These are phyloP conservation scores for Dasysyrphus albostriatus DNA, from an alignment of 2,888 invertebrate species.

Conservation along the genomic window DNA sequence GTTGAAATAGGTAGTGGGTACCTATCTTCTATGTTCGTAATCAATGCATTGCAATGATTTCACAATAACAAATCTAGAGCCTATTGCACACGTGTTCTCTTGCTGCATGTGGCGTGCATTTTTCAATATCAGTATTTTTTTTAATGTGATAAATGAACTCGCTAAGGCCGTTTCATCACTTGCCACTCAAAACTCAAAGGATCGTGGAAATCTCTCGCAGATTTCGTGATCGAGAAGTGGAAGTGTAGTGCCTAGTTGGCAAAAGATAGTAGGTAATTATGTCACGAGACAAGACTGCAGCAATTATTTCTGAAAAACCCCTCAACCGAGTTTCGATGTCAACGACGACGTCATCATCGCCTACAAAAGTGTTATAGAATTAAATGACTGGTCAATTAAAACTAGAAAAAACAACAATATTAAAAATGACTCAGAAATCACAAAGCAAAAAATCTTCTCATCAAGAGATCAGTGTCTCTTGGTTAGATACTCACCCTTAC, in stretches of 20 bases:
- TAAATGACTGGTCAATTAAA: background rate
- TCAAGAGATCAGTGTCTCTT: no score
- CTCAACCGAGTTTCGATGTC: background rate
- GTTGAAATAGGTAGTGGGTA: background rate
- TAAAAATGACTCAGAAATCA: constrained; percentile 62
- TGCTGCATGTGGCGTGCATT: background rate
- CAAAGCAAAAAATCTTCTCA: constrained; percentile 24
- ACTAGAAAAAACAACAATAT: background rate
- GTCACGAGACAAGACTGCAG: background rate
- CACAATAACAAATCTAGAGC: constrained; percentile 21
- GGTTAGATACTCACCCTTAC: constrained; percentile 80
- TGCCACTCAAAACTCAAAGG: background rate
- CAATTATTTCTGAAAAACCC: background rate
- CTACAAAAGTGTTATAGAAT: background rate
- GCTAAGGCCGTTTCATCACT: background rate
- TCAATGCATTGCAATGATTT: constrained; percentile 23
- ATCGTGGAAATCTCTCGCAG: constrained; percentile 29
- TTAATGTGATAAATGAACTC: background rate
- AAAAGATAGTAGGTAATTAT: background rate
- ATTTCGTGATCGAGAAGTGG: background rate
- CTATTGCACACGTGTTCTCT: background rate
- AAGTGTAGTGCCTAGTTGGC: constrained; percentile 13
- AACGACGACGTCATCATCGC: constrained; percentile 4
- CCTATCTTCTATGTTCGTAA: background rate
- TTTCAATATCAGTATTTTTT: background rate